Evolutionary conservation across 2,888 invertebrate species (phyloP).

Genomic region (Hypolimnas misippus): DNA sequence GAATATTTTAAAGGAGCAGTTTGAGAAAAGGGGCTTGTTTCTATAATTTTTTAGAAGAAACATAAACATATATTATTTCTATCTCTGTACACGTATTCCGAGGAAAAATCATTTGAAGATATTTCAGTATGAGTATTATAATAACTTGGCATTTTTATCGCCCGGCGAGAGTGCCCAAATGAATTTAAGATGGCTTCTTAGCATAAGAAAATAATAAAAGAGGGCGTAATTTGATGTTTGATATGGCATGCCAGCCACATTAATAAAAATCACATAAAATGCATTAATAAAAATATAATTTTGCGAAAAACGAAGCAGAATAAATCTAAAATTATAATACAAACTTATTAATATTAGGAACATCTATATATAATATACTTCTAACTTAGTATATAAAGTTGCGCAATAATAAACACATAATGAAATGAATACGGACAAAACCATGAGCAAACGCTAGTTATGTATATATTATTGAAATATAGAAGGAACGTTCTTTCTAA

Average conservation of each 20-base stretch:
- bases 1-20: no score
- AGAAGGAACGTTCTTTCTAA: no score
- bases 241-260: constrained; percentile 51
- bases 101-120: constrained; percentile 7
- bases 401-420: no score
- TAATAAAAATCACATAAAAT: constrained; percentile 32
- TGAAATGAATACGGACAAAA: no score
- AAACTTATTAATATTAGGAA: no score
- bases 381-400: no score
- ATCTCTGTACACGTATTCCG: constrained; percentile 5
- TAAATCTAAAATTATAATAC: no score
- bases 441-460: no score
- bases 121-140: constrained; percentile 33
- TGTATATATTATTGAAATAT: no score
- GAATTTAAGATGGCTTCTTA: constrained; percentile 43
- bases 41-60: no score
- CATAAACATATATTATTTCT: neutral
- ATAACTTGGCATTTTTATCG: constrained; percentile 41
- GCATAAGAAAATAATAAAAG: constrained; percentile 41
- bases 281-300: constrained; percentile 32
- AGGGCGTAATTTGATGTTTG: constrained; percentile 48
- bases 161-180: constrained; percentile 36
- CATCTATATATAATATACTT: no score
- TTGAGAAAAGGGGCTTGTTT: no score
- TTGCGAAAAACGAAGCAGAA: neutral